Evolutionary conservation across 2,888 invertebrate species (phyloP), one percentile per base, ranked within the genome.

Genomic region (Pediacus dermestoides): DNA sequence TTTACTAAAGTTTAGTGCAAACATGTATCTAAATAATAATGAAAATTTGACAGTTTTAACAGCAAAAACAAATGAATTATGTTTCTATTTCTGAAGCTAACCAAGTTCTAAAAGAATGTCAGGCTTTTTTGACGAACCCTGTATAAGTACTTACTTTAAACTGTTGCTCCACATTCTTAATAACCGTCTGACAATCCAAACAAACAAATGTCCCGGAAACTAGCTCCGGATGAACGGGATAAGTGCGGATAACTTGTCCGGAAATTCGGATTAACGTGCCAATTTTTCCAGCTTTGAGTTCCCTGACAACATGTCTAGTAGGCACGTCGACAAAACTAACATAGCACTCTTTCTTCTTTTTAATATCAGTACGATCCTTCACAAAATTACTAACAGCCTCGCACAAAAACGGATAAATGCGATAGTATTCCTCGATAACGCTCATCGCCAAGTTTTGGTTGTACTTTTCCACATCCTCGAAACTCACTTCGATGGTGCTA

Each of bases 211-310:
- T 92, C 8, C 88, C 63, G 3, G 75, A 72, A 4, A 95, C 83
- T 22, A 99, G 75, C 70, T 99, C 99, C 0, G 99, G 99, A 70
- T 99, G 99, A 0, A 99, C 97, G 0, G 97, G 96, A 73, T 99
- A 96, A 0, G 99, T 99, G 48, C 99, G 78, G 2, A 96, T 94
- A 28, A 99, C 93, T 73, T 92, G 92, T 1, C 91, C 96, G 4
- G 92, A 90, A 57, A 99, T 96, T 58, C 92, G 81, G 35, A 96
- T 82, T 27, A 99, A 73, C 0, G 91, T 89, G 1, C 97, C 97
- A 55, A 99, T 88, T 71, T 93, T 94, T 0, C 88, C 81, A 0
- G 94, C 90, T 4, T 89, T 92, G 59, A 99, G 68, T 66, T 97
- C 95, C 46, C 97, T 79, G 1, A 99, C 85, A 71, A 91, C 93